phyloP scores from a whole-genome alignment of 1,140 invertebrate species.

The Heliothis virescens region DNA sequence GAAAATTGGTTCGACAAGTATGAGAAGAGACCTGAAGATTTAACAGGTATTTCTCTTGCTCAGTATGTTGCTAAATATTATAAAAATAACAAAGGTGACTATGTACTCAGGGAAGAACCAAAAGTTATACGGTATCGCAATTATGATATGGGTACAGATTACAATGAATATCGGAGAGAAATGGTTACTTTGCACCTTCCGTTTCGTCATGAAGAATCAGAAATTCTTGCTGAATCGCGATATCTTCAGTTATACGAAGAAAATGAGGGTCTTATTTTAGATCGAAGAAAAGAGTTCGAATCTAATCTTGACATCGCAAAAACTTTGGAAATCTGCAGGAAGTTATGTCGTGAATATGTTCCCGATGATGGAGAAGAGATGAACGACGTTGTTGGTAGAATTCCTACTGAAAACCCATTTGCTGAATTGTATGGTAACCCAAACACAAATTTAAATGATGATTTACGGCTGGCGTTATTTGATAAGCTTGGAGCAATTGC shows the following conservation, averaged over 20 bases:
- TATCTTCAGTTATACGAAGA: conserved; percentile 51
- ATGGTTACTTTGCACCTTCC: conserved; percentile 68
- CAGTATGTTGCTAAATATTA: conserved; percentile 54
- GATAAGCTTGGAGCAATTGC: conserved; percentile 21
- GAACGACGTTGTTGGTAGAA: too few relatives aligned
- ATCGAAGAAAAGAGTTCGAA: conserved; percentile 58
- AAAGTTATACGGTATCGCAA: conserved; percentile 54
- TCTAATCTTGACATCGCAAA: conserved; percentile 59
- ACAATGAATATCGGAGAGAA: conserved; percentile 68
- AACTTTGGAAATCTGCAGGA: conserved; percentile 46
- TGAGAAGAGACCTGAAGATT: conserved; percentile 53
- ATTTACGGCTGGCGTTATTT: conserved; percentile 2
- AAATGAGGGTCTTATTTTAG: conserved; percentile 42
- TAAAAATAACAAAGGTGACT: conserved; percentile 39
- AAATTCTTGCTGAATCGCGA: conserved; percentile 51
- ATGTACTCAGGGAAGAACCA: conserved; percentile 5
- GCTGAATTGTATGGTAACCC: neutral
- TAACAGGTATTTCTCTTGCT: conserved; percentile 45
- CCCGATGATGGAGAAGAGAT: conserved; percentile 17
- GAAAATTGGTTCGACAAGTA: conserved; percentile 57
- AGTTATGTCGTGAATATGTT: conserved; percentile 50
- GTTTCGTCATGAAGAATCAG: conserved; percentile 62
- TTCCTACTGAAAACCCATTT: conserved; percentile 12
- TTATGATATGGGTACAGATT: conserved; percentile 64
- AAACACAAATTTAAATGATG: conserved; percentile 19